Evolutionary conservation across 2,888 invertebrate genomes (phyloP), one percentile per base, ranked within the genome.

Genomic region (Drosophila demipolita): DNA sequence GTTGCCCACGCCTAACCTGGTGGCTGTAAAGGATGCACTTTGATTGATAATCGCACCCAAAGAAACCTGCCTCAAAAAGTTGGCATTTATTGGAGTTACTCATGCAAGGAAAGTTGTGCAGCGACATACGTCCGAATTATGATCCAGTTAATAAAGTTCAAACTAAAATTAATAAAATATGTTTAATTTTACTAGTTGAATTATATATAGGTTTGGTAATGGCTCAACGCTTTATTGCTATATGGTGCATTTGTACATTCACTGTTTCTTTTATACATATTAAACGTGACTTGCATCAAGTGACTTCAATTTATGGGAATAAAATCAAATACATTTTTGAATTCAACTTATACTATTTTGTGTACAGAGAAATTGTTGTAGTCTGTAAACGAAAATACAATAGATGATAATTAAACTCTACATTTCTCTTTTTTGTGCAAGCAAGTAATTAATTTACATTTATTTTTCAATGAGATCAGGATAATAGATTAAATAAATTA

Each of bases 11-110:
- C 54, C 42, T 32, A 48, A 66, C 48, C 59, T 32, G 12, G 11
- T 17, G 20, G n/a, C 1, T 33, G 17, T 11, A 32, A 32, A 49
- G n/a, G 45, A 32, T 74, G 66, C 65, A 53, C 29, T 63, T 70
- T 79, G 87, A 84, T 86, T 86, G 87, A 84, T 83, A 75, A 73
- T 65, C 54, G 36, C 73, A 60, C 50, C 49, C 64, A 55, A 73
- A 73, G 63, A 73, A 66, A 70, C 66, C 74, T 55, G 74, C 42
- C 45, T 66, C 71, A 71, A 83, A 75, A 80, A 74, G 66, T 83
- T 75, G 57, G 60, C 71, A 69, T 61, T 75, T 45, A 42, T 61
- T 53, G 58, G 64, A 53, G 49, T 54, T 48, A n/a, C 42, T 65
- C 48, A 59, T 67, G 29, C 70, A 65, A 69, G 29, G 23, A 53